Evolutionary conservation across 2,113 vertebrate genomes (phyloP).

Genomic region (Strix aluco): DNA sequence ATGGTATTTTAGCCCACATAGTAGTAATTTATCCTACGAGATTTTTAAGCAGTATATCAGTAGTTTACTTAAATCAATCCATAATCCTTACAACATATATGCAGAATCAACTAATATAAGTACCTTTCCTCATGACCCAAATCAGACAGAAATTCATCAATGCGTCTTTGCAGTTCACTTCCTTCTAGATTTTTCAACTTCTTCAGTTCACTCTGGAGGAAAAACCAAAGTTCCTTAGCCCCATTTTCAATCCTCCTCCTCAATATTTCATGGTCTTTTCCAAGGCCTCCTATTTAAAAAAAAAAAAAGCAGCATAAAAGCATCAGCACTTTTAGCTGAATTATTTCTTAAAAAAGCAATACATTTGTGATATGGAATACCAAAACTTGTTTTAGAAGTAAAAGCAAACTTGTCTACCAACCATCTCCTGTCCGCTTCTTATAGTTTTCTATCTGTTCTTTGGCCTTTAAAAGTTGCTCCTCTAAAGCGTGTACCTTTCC

Average conservation of each 20-base stretch:
- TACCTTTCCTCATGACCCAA: conserved; percentile 97
- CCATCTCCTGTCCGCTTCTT: conserved; percentile 90
- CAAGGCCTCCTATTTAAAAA: conserved; percentile 74
- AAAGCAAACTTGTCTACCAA: conserved; percentile 71
- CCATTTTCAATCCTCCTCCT: conserved; percentile 93
- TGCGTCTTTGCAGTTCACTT: conserved; percentile 84
- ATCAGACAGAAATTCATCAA: conserved; percentile 89
- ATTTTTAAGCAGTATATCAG: neutral
- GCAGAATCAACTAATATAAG: neutral
- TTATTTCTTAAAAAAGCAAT: neutral
- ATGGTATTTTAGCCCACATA: neutral
- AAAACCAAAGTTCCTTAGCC: conserved; percentile 97
- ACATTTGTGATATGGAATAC: neutral
- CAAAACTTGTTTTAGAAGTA: neutral
- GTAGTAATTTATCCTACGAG: neutral
- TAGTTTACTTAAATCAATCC: neutral
- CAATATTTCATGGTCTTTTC: conserved; percentile 92
- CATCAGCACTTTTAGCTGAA: neutral
- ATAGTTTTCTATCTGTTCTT: conserved; percentile 96
- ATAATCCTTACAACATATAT: neutral
- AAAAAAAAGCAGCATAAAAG: neutral
- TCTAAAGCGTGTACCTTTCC: conserved; percentile 92
- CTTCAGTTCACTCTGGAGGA: conserved; percentile 94
- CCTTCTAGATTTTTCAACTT: conserved; percentile 87
- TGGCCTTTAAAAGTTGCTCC: conserved; percentile 94